Evolutionary conservation across 2,888 invertebrate species (phyloP).

Genomic region (Tiliacea aurago): DNA sequence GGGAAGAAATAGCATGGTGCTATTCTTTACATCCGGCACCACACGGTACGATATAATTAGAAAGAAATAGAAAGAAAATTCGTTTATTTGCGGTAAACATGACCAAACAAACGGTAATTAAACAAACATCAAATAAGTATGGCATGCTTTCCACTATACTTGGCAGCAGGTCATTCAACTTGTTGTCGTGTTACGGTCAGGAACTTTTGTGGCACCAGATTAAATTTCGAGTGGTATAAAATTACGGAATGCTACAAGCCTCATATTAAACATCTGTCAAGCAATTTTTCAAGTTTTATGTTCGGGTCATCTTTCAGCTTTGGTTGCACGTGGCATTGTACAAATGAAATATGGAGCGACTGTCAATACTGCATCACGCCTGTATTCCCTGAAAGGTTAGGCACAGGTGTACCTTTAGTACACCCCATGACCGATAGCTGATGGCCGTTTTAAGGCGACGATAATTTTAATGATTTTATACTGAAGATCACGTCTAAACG

Average conservation of each 20-base stretch:
- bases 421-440: background rate
- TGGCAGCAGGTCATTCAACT: slow-evolving; percentile 32
- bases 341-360: too few relatives aligned
- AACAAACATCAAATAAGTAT: background rate
- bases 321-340: background rate
- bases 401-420: background rate
- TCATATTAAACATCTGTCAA: slow-evolving; percentile 5
- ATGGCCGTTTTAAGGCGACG: too few relatives aligned
- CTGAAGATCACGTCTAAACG: too few relatives aligned
- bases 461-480: too few relatives aligned
- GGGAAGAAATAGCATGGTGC: too few relatives aligned
- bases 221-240: slow-evolving; percentile 18
- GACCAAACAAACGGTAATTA: too few relatives aligned
- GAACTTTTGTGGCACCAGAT: slow-evolving; percentile 3
- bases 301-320: background rate
- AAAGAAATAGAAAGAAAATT: too few relatives aligned
- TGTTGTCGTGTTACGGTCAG: slow-evolving; percentile 11
- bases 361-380: background rate
- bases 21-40: too few relatives aligned
- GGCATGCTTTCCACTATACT: background rate
- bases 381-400: background rate
- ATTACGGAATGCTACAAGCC: slow-evolving; percentile 11
- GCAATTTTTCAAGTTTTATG: background rate
- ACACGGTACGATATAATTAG: too few relatives aligned
- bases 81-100: too few relatives aligned